phyloP scores from a whole-genome alignment of 2,888 invertebrate species.

The Dicranocentrus wangi region DNA sequence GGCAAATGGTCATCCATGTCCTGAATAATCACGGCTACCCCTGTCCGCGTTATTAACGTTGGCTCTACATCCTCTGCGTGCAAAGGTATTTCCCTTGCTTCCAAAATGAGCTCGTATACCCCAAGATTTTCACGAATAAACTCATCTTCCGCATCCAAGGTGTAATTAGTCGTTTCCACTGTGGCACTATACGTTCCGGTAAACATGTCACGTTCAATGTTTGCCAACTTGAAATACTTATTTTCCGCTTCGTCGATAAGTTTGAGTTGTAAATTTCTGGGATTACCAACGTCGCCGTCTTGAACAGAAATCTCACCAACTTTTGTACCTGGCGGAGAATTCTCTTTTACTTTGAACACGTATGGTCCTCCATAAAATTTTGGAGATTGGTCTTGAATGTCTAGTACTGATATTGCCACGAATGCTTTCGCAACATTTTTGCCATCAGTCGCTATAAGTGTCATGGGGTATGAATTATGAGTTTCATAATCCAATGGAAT shows the following conservation, averaged over 20 bases:
- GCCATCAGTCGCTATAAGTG: slow-evolving; percentile 81
- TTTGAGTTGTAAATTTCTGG: slow-evolving; percentile 78
- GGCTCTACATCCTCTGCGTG: slow-evolving; percentile 69
- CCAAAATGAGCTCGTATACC: slow-evolving; percentile 69
- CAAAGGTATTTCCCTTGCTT: slow-evolving; percentile 72
- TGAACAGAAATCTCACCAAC: slow-evolving; percentile 79
- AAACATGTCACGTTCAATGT: slow-evolving; percentile 76
- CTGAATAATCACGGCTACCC: slow-evolving; percentile 84
- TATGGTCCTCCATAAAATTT: slow-evolving; percentile 79
- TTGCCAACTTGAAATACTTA: slow-evolving; percentile 80
- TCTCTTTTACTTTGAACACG: slow-evolving; percentile 82
- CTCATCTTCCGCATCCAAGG: slow-evolving; percentile 85
- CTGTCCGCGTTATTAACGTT: slow-evolving; percentile 69
- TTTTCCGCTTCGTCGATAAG: slow-evolving; percentile 81
- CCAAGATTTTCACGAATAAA: slow-evolving; percentile 82
- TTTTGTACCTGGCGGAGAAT: slow-evolving; percentile 81
- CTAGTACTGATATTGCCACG: slow-evolving; percentile 83
- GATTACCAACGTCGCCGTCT: slow-evolving; percentile 87
- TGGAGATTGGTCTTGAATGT: slow-evolving; percentile 78
- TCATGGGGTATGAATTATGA: slow-evolving; percentile 82
- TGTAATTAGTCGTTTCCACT: slow-evolving; percentile 80
- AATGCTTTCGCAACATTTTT: slow-evolving; percentile 82
- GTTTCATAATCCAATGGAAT: slow-evolving; percentile 85
- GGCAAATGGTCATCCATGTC: slow-evolving; percentile 87
- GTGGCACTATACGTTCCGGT: slow-evolving; percentile 75